Evolutionary conservation across 2,888 invertebrate species (phyloP), one percentile per base, ranked within the genome.

Genomic region (Deilephila elpenor): DNA sequence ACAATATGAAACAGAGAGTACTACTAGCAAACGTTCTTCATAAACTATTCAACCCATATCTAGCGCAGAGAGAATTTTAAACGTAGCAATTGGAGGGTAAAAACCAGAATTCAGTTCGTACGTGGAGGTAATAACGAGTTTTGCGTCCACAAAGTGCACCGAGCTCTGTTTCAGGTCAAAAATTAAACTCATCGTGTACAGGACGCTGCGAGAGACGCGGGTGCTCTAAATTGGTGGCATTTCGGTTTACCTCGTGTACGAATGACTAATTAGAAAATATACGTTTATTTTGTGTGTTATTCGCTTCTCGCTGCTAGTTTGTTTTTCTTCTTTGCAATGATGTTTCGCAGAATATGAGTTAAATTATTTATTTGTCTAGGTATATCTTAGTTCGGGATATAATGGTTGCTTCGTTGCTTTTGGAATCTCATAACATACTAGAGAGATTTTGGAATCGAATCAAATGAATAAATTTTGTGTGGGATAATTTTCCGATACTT

Each of bases 201-300:
- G 5, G 11, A 51, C 44, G 6, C 20, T 44, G 6, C n/a, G 37
- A 14, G 44, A 14, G 67, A 67, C 20, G 44, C 44, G 44, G 25
- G 67, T 25, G 25, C 25, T 44, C 17, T 17, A 67, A 51, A 51
- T 67, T 67, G 51, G 67, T 25, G 44, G 25, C 44, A 67, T 67
- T 67, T 25, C 51, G 51, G 67, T 67, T 44, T 51, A 51, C 67
- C 67, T 51, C 25, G 51, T 51, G 25, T 17, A 51, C 67, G 17
- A 17, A 1, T 51, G 51, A 51, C 44, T 51, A 67, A 64, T 64
- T 67, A 34, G 61, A 67, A 20, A 67, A 59, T 19, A 76, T 74
- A 70, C 60, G 37, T 44, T 53, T 53, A 60, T 44, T 70, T 20
- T 29, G 62, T 60, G 32, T 7, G 14, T 11, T 44, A 44, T 37